Evolutionary conservation across 2,797 vertebrate species (phyloP).

Genomic region (Neosilurus hyrtlii): DNA sequence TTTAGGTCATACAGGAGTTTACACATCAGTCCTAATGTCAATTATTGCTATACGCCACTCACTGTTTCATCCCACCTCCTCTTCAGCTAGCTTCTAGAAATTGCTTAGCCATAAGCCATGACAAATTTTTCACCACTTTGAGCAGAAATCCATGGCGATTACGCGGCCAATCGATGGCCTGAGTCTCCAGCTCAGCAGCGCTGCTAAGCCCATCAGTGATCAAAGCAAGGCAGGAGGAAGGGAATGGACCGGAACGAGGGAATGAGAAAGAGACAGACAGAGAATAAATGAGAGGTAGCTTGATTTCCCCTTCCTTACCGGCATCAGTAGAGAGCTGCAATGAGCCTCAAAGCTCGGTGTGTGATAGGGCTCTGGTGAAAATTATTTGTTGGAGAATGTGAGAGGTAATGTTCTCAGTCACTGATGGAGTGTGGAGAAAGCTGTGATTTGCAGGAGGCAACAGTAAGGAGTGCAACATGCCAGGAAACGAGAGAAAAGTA

Average conservation of each 20-base stretch:
- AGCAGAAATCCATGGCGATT: constrained; percentile 61
- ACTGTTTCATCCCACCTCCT: constrained; percentile 33
- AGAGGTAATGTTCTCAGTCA: constrained; percentile 49
- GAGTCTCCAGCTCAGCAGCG: constrained; percentile 50
- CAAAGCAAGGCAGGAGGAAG: constrained; percentile 47
- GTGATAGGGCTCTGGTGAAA: constrained; percentile 45
- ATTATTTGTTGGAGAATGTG: constrained; percentile 43
- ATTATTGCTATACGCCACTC: constrained; percentile 40
- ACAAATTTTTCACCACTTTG: constrained; percentile 59
- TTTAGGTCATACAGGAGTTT: constrained; percentile 21
- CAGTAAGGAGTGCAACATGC: constrained; percentile 8
- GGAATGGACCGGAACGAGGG: constrained; percentile 36
- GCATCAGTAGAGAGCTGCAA: constrained; percentile 6
- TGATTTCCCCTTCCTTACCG: constrained; percentile 37
- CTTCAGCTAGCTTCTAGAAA: constrained; percentile 44
- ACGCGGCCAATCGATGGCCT: constrained; percentile 53
- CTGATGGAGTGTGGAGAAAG: constrained; percentile 46
- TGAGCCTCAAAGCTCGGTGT: constrained; percentile 9
- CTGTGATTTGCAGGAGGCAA: constrained; percentile 51
- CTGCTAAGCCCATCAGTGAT: constrained; percentile 57
- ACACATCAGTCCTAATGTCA: constrained; percentile 48
- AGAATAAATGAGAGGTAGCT: constrained; percentile 27
- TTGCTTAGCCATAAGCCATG: constrained; percentile 55
- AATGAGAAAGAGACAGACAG: constrained; percentile 32
- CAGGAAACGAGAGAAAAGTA: constrained; percentile 7